Evolutionary conservation across 2,113 vertebrate species (phyloP).

Genomic region (Hystrix brachyura): DNA sequence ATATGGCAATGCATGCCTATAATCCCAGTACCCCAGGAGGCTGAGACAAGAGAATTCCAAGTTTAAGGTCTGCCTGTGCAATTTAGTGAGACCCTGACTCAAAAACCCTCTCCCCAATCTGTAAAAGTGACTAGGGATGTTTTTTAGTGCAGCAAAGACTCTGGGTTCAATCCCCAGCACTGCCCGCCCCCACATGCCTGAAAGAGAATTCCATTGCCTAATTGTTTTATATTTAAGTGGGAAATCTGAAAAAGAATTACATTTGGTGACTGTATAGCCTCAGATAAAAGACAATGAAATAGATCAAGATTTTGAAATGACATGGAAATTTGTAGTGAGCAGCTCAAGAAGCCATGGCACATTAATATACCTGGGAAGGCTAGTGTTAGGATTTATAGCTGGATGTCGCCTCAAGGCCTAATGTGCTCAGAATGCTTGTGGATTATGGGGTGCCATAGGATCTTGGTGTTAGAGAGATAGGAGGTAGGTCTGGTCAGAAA

Average conservation of each 20-base stretch:
- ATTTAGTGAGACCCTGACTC: background rate
- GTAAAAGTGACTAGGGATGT: no score
- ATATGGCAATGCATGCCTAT: no score
- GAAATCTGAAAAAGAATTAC: constrained; percentile 40
- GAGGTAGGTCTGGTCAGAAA: no score
- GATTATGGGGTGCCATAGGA: no score
- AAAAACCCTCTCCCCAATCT: background rate
- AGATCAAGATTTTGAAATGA: constrained; percentile 41
- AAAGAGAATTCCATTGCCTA: background rate
- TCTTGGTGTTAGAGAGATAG: no score
- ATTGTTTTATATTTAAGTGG: constrained; percentile 49
- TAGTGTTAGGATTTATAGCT: no score
- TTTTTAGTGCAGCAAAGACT: no score
- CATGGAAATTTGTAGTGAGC: constrained; percentile 13
- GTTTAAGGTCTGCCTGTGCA: background rate
- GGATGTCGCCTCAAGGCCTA: no score
- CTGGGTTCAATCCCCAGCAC: no score
- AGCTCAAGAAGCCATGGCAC: background rate
- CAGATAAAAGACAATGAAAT: constrained; percentile 50
- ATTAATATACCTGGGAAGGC: background rate
- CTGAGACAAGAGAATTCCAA: background rate
- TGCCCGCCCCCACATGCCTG: no score
- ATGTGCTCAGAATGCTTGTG: no score
- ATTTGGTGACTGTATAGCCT: constrained; percentile 49
- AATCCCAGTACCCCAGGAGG: background rate